Evolutionary conservation across 2,113 vertebrate species (phyloP).

Genomic region (Tachuris rubrigastra): DNA sequence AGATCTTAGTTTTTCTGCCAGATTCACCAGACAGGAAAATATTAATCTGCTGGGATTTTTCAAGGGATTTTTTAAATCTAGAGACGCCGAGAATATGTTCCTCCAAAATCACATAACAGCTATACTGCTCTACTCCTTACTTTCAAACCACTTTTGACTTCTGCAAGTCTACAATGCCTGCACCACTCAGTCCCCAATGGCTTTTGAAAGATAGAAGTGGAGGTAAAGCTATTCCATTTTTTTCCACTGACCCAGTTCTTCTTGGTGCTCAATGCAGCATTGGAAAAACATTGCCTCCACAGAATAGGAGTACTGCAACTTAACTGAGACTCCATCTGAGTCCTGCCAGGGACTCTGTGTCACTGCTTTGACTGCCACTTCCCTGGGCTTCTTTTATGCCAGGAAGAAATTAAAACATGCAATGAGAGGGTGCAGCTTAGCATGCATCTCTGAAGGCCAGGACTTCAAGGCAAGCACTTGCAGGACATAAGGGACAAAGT

Average conservation of each 20-base stretch:
- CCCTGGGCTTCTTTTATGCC: neutral
- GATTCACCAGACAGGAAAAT: constrained; percentile 52
- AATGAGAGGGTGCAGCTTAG: neutral
- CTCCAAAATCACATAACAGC: neutral
- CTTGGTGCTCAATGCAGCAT: neutral
- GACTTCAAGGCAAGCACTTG: neutral
- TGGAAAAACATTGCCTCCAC: neutral
- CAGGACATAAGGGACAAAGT: neutral
- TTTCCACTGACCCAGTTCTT: neutral
- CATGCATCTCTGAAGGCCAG: neutral
- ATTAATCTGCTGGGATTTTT: constrained; percentile 54
- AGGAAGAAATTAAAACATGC: neutral
- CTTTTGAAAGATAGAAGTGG: neutral
- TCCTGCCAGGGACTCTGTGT: neutral
- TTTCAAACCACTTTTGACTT: neutral
- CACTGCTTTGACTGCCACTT: neutral
- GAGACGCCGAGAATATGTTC: neutral
- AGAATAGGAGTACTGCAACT: neutral
- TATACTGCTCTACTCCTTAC: neutral
- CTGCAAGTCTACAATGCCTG: neutral
- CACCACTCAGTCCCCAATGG: neutral
- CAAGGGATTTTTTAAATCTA: constrained; percentile 36
- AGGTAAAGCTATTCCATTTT: neutral
- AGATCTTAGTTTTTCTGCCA: constrained; percentile 35
- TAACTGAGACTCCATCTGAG: neutral